Conservation (phyloP, 2,797 vertebrate genomes). For the Xerus rutilus region DNA sequence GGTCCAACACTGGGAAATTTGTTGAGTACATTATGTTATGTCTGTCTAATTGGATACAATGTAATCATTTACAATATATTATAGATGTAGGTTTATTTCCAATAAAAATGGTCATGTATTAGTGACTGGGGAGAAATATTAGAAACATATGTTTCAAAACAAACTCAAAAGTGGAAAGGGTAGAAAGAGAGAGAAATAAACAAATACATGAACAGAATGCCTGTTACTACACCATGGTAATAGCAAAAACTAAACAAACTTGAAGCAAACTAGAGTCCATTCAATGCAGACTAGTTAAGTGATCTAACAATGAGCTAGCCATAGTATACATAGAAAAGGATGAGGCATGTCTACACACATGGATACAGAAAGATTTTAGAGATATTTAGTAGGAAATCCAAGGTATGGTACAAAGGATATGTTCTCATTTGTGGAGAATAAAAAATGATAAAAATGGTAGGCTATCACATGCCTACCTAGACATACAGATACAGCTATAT, state of each 20-base stretch:
- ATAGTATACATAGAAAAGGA: neutral
- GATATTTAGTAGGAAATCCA: neutral
- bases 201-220: neutral
- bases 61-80: neutral
- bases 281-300: slow-evolving; percentile 4
- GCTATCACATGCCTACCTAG: neutral
- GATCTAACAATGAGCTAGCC: neutral
- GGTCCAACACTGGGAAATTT: neutral
- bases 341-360: neutral
- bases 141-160: slow-evolving; percentile 42
- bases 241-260: slow-evolving; percentile 12
- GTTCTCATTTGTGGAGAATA: neutral
- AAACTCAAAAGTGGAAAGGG: neutral
- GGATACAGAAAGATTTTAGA: neutral
- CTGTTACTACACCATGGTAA: neutral
- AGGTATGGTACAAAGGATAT: neutral
- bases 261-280: slow-evolving; percentile 14
- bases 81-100: neutral
- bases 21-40: neutral
- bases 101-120: neutral
- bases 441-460: too few relatives aligned
- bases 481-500: too few relatives aligned
- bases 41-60: neutral
- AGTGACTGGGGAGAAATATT: neutral
- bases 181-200: neutral